Evolutionary conservation across 2,797 vertebrate genomes (phyloP).

Genomic region (Acrossocheilus fasciatus): DNA sequence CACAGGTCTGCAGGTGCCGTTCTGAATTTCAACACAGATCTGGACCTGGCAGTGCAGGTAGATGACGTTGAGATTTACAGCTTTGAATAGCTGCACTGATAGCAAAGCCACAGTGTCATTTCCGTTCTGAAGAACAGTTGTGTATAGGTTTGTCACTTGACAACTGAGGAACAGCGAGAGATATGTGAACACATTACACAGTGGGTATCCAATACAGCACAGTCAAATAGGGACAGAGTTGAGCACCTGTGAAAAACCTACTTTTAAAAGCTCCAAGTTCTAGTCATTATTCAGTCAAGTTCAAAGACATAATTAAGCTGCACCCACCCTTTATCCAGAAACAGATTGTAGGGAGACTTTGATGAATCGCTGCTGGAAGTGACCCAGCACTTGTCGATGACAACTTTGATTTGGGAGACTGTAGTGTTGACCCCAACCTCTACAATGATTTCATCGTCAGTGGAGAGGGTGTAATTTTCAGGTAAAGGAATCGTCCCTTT

Average conservation of each 20-base stretch:
- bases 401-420: constrained; percentile 81
- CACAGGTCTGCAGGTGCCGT: constrained; percentile 81
- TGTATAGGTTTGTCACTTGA: constrained; percentile 74
- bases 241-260: no score
- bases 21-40: constrained; percentile 80
- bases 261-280: neutral
- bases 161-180: constrained; percentile 80
- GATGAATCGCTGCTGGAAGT: constrained; percentile 79
- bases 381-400: constrained; percentile 90
- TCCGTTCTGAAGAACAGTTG: constrained; percentile 84
- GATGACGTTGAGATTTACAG: constrained; percentile 81
- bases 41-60: constrained; percentile 89
- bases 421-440: constrained; percentile 84
- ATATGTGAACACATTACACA: constrained; percentile 8
- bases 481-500: constrained; percentile 81
- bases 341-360: constrained; percentile 69
- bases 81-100: constrained; percentile 85
- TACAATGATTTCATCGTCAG: constrained; percentile 81
- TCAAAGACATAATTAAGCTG: neutral
- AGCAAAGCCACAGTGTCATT: constrained; percentile 84
- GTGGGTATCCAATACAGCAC: neutral
- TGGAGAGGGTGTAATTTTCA: constrained; percentile 82
- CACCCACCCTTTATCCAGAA: constrained; percentile 85
- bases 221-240: neutral
- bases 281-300: no score